Evolutionary conservation across 2,888 invertebrate genomes (phyloP), one percentile per base, ranked within the genome.

Genomic region (Cheilosia impressa): DNA sequence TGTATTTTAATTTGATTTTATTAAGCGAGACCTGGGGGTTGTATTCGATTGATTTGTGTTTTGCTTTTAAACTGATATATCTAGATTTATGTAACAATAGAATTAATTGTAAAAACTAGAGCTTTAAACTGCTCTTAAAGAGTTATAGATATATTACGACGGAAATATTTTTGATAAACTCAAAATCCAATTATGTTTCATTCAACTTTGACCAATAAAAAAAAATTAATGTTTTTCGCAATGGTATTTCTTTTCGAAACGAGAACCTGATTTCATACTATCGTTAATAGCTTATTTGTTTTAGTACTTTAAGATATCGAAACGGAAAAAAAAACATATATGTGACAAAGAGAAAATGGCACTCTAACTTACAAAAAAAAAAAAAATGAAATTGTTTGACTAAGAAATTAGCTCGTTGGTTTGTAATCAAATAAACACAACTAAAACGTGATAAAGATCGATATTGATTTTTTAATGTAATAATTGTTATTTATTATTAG

Each of bases 371-470:
- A 66, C 38, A 55, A 80, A 38, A 58, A 80, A 38, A 58, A 62
- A 43, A 71, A 69, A n/a, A n/a, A 76, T 38, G 3, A 38, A 38
- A 38, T 38, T 71, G 24, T 41, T 68, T 45, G 53, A 68, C 38
- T 57, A 58, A 65, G 19, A 62, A 57, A 72, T 47, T 71, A 66
- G 45, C 57, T 52, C 52, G 45, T 73, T 83, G 69, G 47, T 60
- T 66, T 85, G 66, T 80, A 69, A 66, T 72, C 47, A 66, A 78
- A 68, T 68, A 78, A 66, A 79, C 69, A 71, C 71, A 73, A 71
- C 80, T 71, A 76, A 87, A 87, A 77, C 77, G 72, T 82, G 77
- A 87, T 82, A 78, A 87, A 82, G 81, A 85, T 68, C 87, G 87
- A 81, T 87, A 78, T 77, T 82, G 87, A 87, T 69, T 82, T 85